Evolutionary conservation across 2,888 invertebrate genomes (phyloP).

Genomic region (Zaprionus obscuricornis): DNA sequence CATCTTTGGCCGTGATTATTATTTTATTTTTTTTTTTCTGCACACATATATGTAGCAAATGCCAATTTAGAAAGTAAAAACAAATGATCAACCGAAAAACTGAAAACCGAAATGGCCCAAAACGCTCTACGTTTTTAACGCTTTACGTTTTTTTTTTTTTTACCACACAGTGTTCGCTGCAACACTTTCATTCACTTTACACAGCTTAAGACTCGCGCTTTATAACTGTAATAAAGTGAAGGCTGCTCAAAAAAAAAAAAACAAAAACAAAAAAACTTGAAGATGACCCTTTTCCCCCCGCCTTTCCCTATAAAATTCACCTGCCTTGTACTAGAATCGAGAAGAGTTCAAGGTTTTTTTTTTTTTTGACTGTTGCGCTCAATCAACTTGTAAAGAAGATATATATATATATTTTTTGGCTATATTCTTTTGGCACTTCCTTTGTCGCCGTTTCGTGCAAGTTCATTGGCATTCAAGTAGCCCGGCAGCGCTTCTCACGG

Average conservation of each 20-base stretch:
- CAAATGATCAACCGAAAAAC: constrained; percentile 70
- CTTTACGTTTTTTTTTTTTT: constrained; percentile 1
- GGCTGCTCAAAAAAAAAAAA: constrained; percentile 28
- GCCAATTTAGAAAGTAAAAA: constrained; percentile 78
- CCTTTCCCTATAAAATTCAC: too few relatives aligned
- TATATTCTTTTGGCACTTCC: constrained; percentile 35
- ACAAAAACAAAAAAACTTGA: background rate
- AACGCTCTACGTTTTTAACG: constrained; percentile 37
- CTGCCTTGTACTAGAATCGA: constrained; percentile 25
- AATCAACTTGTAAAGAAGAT: background rate
- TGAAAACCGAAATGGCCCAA: constrained; percentile 57
- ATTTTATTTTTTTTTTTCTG: too few relatives aligned
- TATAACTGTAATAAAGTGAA: constrained; percentile 73
- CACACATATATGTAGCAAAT: constrained; percentile 67
- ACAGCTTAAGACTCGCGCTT: constrained; percentile 32
- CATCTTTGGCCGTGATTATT: constrained; percentile 46
- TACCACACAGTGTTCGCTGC: constrained; percentile 40
- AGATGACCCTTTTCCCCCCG: too few relatives aligned
- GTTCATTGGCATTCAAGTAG: constrained; percentile 41
- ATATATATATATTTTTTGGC: constrained; percentile 18
- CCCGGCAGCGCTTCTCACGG: constrained; percentile 48
- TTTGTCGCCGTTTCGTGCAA: constrained; percentile 32
- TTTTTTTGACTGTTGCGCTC: too few relatives aligned
- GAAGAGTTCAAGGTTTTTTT: constrained; percentile 69
- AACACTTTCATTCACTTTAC: constrained; percentile 72